Base-by-base conservation (phyloP, 2,888 invertebrate genomes). In the Amphipyra berbera region DNA sequence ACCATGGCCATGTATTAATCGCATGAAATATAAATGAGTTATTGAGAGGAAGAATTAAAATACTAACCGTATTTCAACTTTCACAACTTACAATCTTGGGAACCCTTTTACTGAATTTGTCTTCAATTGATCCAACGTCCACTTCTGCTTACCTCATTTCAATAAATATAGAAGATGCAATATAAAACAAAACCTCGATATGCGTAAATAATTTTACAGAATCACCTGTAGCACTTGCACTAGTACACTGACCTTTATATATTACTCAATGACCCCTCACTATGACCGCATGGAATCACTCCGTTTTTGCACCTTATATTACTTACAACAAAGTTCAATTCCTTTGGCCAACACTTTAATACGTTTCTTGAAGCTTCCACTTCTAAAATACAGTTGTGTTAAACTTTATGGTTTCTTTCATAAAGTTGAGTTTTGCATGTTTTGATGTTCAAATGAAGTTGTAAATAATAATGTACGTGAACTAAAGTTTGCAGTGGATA, bases 251-350 rank as follows among this genome's bases (percentile, higher is more conserved):
- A 88, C 89, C 90, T 90, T 89, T 90, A 52, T 53, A 65, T 68
- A 79, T 89, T 88, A 81, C 86, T 79, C 81, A 88, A 88, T 86
- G 83, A 85, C 89, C 88, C 82, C 80, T 88, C 84, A 83, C 86
- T 85, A 69, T 73, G 76, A 78, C 78, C 56, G 54, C 66, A 60
- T 68, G 68, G 72, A 79, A 82, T 41, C n/a, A 35, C 3, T 10
- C 1, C 5, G 1, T 14, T n/a, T 41, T 56, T 38, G 15, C 6
- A 50, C 38, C 38, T 59, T 62, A 40, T 0, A 0, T 0, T 53
- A 37, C 0, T 44, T 21, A 46, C 1, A n/a, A 40, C 52, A 78
- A 33, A 45, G 50, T 45, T 7, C 2, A 38, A 44, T 41, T 6
- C 66, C 0, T 41, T 48, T 61, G n/a, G 0, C 56, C 54, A 41